Conservation (phyloP, 2,797 vertebrate genomes). For the Lagorchestes hirsutus region DNA sequence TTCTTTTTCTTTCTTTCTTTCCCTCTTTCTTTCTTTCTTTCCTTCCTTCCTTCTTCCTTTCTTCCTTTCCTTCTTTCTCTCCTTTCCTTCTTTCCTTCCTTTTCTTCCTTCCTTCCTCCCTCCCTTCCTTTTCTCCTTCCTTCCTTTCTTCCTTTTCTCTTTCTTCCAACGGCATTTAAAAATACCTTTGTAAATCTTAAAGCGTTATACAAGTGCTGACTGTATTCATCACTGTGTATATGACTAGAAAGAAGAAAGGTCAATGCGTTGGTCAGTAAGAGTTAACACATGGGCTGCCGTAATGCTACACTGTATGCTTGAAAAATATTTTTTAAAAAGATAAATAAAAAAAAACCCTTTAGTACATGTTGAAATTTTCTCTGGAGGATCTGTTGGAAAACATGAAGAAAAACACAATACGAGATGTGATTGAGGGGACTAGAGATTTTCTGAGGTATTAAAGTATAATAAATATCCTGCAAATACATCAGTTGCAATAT, state of each 20-base stretch:
- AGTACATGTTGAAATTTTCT: not conserved
- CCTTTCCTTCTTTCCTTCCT: no score
- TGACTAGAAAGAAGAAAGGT: not conserved
- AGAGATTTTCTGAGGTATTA: not conserved
- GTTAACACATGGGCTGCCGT: not conserved
- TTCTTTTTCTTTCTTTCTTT: no score
- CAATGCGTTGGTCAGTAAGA: not conserved
- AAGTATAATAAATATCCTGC: not conserved
- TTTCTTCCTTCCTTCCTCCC: no score
- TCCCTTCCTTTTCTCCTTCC: no score
- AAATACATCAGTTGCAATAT: not conserved
- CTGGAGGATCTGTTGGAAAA: not conserved
- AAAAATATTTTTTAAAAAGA: not conserved
- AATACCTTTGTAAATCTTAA: not conserved
- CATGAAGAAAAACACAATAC: not conserved
- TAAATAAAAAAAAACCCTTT: not conserved
- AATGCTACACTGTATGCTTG: not conserved
- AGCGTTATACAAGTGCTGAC: not conserved
- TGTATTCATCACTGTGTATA: not conserved
- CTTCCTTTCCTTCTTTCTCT: no score
- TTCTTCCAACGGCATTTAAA: not conserved
- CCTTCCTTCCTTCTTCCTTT: no score
- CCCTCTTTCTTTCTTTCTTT: no score
- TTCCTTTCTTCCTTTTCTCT: no score
- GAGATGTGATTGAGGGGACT: not conserved